Percentiles rank a stretch among this genome's conserved stretches.
phyloP scores from a whole-genome alignment of 2,888 invertebrate genomes.

The Drosophila lacicola region DNA sequence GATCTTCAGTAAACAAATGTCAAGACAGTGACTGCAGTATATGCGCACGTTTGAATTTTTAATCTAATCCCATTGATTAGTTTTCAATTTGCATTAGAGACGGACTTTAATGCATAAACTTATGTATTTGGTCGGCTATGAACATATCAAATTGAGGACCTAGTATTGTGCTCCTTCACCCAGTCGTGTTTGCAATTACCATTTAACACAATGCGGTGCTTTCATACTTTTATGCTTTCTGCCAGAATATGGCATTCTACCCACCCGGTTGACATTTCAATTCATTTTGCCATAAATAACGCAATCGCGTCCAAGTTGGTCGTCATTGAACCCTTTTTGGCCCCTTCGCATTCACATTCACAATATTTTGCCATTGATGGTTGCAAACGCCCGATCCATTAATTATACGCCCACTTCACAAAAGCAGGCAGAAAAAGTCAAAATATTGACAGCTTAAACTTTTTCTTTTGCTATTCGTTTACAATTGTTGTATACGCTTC shows the following conservation, averaged over 20 bases:
- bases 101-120: conserved; percentile 5
- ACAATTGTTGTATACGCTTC: conserved; percentile 55
- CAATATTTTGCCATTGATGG: conserved; percentile 74
- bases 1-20: conserved; percentile 39
- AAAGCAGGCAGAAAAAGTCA: conserved; percentile 76
- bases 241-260: conserved; percentile 73
- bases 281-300: conserved; percentile 77
- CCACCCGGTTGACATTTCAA: conserved; percentile 81
- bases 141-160: conserved; percentile 35
- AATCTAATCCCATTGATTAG: conserved; percentile 62
- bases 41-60: conserved; percentile 53
- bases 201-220: conserved; percentile 59
- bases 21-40: conserved; percentile 49
- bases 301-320: conserved; percentile 54
- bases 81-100: conserved; percentile 10
- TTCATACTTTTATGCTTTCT: conserved; percentile 67
- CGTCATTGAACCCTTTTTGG: conserved; percentile 60
- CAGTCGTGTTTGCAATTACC: conserved; percentile 52
- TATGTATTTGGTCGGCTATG: conserved; percentile 42
- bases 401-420: conserved; percentile 82
- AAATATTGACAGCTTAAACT: conserved; percentile 83
- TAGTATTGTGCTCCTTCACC: conserved; percentile 3
- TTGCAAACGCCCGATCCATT: conserved; percentile 67
- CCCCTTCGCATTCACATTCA: conserved; percentile 61
- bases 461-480: conserved; percentile 42